Conservation (phyloP, 2,888 invertebrate species). For the Cantharis rufa region DNA sequence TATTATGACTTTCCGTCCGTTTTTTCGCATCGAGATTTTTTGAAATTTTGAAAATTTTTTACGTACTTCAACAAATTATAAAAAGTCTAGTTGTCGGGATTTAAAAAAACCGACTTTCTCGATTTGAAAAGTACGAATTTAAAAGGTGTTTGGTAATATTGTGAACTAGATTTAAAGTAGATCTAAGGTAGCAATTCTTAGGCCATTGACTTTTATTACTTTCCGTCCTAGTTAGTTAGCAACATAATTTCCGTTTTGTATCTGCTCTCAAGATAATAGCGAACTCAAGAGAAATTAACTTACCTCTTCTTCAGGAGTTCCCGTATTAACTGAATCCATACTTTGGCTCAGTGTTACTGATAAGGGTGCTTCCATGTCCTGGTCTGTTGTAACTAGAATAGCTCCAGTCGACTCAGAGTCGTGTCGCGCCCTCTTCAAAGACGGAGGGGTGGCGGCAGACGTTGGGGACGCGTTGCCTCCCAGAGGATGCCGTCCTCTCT, state of each 20-base stretch:
- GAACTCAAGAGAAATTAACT: constrained; percentile 49
- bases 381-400: constrained; percentile 49
- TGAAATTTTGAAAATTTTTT: not conserved
- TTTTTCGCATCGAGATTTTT: not conserved
- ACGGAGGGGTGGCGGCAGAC: constrained; percentile 53
- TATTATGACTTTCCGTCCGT: not conserved
- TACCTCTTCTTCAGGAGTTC: constrained; percentile 97
- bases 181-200: constrained; percentile 11
- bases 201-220: constrained; percentile 20
- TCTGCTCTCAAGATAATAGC: not conserved
- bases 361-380: constrained; percentile 69
- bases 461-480: constrained; percentile 53
- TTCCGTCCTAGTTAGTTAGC: constrained; percentile 24
- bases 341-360: constrained; percentile 88
- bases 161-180: constrained; percentile 1
- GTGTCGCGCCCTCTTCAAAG: constrained; percentile 54
- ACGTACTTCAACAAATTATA: not conserved
- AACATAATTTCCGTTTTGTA: constrained; percentile 9
- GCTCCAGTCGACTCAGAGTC: constrained; percentile 49
- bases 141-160: not conserved
- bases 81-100: not conserved
- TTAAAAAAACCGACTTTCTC: not conserved
- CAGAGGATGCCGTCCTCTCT: constrained; percentile 57
- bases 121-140: not conserved
- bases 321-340: constrained; percentile 97